Base-by-base conservation (phyloP, 1,140 invertebrate genomes). In the Ceratina calcarata region DNA sequence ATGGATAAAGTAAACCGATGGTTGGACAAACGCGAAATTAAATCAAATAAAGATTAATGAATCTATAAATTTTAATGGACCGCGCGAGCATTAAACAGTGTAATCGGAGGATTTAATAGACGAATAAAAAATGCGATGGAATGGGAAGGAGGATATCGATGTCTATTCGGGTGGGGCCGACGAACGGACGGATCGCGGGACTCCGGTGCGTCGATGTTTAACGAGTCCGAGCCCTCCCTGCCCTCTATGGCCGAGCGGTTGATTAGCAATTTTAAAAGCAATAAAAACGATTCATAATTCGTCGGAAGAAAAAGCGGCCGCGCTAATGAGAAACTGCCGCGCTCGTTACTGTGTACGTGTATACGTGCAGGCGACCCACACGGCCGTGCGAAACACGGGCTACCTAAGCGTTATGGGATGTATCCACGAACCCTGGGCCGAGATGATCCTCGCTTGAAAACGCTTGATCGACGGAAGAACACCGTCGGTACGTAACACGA, bases 211-310 rank as follows among this genome's bases (percentile, higher is more conserved):
- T 60, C 66, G 58, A 49, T 51, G 68, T 70, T 78, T 86, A 86
- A 86, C 79, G 83, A 85, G 82, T 81, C 73, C 68, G 74, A 66
- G 72, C 70, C 84, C 32, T 6, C 2, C 6, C 37, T 82, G 79
- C 81, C 72, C 65, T 71, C 83, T 79, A 82, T 75, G 79, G 66
- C 72, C 79, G 77, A 84, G 69, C 80, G 75, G 80, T 89, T 87
- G 86, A 89, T 89, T 89, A 89, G 87, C 87, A 89, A 89, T 89
- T 89, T 89, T 86, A 79, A 86, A 87, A 89, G 86, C 82, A 86
- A 89, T 89, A 88, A 89, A 89, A 89, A 86, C 88, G 79, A 88
- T 89, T 89, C 82, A 85, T 89, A 89, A 89, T 89, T 87, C 84
- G 82, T 82, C 72, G 82, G 67, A 55, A 87, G 86, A 89, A 89